Conservation (phyloP, 1,140 invertebrate species). For the Cecropterus lyciades region DNA sequence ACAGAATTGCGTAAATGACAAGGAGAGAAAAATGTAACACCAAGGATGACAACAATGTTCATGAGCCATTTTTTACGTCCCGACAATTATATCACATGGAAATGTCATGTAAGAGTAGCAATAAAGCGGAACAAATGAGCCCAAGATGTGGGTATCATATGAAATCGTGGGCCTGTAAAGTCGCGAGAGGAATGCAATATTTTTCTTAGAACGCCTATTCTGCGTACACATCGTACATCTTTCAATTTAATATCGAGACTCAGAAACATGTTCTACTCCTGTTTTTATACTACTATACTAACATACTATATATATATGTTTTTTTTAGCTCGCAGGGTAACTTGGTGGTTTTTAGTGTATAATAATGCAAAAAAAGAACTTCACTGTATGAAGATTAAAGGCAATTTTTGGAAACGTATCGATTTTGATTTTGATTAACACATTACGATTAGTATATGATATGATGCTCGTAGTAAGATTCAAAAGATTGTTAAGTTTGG, state of each 20-base stretch:
- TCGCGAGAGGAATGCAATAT: slow-evolving; percentile 48
- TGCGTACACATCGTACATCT: slow-evolving; percentile 18
- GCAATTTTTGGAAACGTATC: no score
- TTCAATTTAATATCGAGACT: slow-evolving; percentile 21
- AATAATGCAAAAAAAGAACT: no score
- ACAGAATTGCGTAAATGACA: background rate
- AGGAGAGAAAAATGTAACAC: background rate
- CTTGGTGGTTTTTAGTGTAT: no score
- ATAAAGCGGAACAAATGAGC: slow-evolving; percentile 46
- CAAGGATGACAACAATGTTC: slow-evolving; percentile 4
- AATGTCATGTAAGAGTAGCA: slow-evolving; percentile 32
- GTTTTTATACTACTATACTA: background rate
- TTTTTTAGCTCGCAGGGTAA: no score
- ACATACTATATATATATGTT: no score
- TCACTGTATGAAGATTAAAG: no score
- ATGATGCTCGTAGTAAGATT: no score
- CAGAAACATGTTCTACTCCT: background rate
- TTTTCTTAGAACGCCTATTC: slow-evolving; percentile 53
- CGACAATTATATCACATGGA: slow-evolving; percentile 18
- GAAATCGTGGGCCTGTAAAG: slow-evolving; percentile 47
- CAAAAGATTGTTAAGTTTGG: no score
- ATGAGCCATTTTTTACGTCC: background rate
- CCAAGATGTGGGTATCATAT: slow-evolving; percentile 44
- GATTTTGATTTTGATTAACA: no score
- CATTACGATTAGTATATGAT: no score